These are phyloP conservation scores for Heliconius cydno DNA, from an alignment of 2,888 invertebrate genomes.

Conservation along the genomic window DNA sequence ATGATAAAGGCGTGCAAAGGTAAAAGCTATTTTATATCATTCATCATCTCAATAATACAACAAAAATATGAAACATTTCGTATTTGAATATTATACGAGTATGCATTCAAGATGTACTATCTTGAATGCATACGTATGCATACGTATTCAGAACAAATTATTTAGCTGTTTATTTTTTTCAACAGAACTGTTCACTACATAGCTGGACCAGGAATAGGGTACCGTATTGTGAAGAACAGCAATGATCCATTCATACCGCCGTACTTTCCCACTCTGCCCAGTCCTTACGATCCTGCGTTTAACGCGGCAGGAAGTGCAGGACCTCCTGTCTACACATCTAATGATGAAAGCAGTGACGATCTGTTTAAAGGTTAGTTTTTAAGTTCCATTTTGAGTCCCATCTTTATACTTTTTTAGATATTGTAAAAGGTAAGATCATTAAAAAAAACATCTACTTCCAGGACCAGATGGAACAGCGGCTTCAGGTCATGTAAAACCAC, in stretches of 20 bases:
- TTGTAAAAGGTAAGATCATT: background rate
- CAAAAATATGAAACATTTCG: too few relatives aligned
- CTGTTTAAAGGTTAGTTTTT: constrained; percentile 70
- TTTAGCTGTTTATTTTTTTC: background rate
- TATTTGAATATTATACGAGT: too few relatives aligned
- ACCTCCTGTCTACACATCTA: constrained; percentile 55
- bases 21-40: constrained; percentile 44
- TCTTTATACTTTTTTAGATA: background rate
- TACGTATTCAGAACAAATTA: background rate
- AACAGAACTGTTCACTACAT: constrained; percentile 89
- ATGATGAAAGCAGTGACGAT: constrained; percentile 65
- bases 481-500: constrained; percentile 83
- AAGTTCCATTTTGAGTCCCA: background rate
- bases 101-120: background rate
- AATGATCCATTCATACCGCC: constrained; percentile 86
- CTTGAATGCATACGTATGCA: too few relatives aligned
- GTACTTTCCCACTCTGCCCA: constrained; percentile 84
- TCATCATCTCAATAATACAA: background rate
- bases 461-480: constrained; percentile 83
- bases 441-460: constrained; percentile 46
- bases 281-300: constrained; percentile 80
- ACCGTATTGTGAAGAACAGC: constrained; percentile 87
- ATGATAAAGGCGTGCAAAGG: constrained; percentile 90
- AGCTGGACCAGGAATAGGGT: constrained; percentile 91
- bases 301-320: constrained; percentile 61